Evolutionary conservation across 2,797 vertebrate species (phyloP), one percentile per base, ranked within the genome.

Genomic region (Neosilurus hyrtlii): DNA sequence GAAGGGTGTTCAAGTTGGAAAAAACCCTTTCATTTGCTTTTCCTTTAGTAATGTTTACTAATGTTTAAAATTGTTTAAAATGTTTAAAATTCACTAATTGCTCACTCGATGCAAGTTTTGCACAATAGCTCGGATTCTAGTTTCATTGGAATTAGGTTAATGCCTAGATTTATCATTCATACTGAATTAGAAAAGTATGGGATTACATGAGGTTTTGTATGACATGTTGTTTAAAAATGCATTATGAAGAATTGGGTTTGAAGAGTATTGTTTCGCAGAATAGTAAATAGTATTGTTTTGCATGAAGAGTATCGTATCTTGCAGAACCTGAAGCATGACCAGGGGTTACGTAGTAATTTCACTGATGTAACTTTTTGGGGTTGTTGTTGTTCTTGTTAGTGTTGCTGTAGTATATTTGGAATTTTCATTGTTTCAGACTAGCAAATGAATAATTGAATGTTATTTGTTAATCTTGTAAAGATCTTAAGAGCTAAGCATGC

Each of bases 381-480:
- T 4, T 1, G 5, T 26, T 12, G 9, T 75, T 16, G 26, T 57
- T 30, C 52, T 26, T 52, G 9, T 26, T 71, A 12, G 35, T 1
- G 20, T 62, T 68, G 30, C 30, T 43, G 43, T 1, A 43, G 43
- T 2, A 43, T 43, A 43, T 8, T 37, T 24, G 56, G 65, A 70
- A 84, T 71, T 57, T 59, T 51, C 35, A 22, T 52, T 37, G 57
- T 65, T 72, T 56, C 61, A 72, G 57, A 30, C 9, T 67, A 18
- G 16, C 30, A 22, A 51, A 57, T 56, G 43, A 43, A 43, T 43
- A 43, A 4, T 30, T 30, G 30, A 30, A 30, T 30, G 30, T 30
- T 30, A 24, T 73, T 67, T 75, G 54, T 75, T 81, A 57, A 68
- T 71, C 59, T 83, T 56, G 49, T 37, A 20, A 56, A 63, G 22